Base-by-base conservation (phyloP, 2,888 invertebrate genomes). In the Leptinotarsa juncta region DNA sequence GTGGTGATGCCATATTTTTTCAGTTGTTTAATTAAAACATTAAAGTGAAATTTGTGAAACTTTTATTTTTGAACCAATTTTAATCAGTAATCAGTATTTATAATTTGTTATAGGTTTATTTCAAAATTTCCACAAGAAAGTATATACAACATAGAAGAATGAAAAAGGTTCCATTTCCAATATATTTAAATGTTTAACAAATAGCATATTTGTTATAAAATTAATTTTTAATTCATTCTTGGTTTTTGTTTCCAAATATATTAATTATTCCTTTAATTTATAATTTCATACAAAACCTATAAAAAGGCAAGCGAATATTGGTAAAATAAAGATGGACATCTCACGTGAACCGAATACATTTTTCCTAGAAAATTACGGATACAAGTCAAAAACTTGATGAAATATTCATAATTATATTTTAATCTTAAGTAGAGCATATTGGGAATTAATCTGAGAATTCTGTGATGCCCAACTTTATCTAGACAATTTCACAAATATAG, bases 1-100 rank as follows among this genome's bases (percentile, higher is more conserved):
- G 32, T 42, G 42, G 10, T 42, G 42, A 42, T 42, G 10, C 42
- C 42, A 42, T 2, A 10, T 42, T 42, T 42, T 10, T 42, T 42
- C 42, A 18, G 10, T 55, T 16, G 5, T 55, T 55, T 16, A 2
- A 57, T 49, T 57, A 15, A 69, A 48, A 49, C 57, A 69, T 42
- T 16, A 55, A 42, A 16, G 14, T 23, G 18, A 66, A 77, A 73
- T 74, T 77, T 67, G 77, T 79, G 79, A 78, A 82, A 81, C 79
- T 82, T 81, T 80, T 82, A 81, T 79, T 82, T 76, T 78, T 78
- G 57, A 57, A 57, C 23, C 75, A 78, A 80, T 79, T 81, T 80
- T 78, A 81, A 81, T 81, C 77, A 76, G 81, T 82, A 81, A 79
- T 81, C 79, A 78, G 80, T 81, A 82, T 82, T 81, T 80, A 82